Evolutionary conservation across 2,888 invertebrate genomes (phyloP).

Genomic region (Pseudolycoriella hygida): DNA sequence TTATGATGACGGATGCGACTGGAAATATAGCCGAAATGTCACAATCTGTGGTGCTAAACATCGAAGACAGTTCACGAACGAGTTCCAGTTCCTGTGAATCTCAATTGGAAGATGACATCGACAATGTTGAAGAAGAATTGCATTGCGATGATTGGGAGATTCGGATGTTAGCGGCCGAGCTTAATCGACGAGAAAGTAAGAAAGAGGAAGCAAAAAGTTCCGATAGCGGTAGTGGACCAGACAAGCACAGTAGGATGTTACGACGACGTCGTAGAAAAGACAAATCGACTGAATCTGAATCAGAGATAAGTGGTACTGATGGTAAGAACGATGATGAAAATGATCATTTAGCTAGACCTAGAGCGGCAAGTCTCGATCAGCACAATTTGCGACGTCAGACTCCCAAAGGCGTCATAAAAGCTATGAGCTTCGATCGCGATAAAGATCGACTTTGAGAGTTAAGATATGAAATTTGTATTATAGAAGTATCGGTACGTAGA

Average conservation of each 20-base stretch:
- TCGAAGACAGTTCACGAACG: conserved; percentile 23
- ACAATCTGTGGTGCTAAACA: conserved; percentile 26
- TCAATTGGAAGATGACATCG: conserved; percentile 15
- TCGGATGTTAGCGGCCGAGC: conserved; percentile 56
- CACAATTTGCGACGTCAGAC: conserved; percentile 20
- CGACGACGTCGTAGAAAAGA: conserved; percentile 22
- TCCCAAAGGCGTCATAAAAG: conserved; percentile 21
- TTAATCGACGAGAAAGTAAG: conserved; percentile 37
- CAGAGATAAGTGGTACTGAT: conserved; percentile 25
- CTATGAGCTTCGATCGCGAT: conserved; percentile 28
- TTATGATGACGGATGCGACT: conserved; percentile 22
- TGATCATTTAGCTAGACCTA: conserved; percentile 17
- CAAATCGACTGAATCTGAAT: conserved; percentile 17
- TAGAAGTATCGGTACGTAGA: conserved; percentile 2
- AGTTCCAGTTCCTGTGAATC: conserved; percentile 22
- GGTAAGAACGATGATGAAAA: conserved; percentile 22
- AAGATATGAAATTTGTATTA: conserved; percentile 11
- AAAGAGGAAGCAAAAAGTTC: conserved; percentile 22
- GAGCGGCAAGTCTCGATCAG: conserved; percentile 27
- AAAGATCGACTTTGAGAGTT: conserved; percentile 29
- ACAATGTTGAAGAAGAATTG: conserved; percentile 14
- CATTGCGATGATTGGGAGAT: conserved; percentile 55
- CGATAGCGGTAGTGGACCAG: conserved; percentile 15
- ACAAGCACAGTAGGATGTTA: conserved; percentile 11
- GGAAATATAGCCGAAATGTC: conserved; percentile 30